Evolutionary conservation across 2,797 vertebrate genomes (phyloP).

Genomic region (Nasua narica): DNA sequence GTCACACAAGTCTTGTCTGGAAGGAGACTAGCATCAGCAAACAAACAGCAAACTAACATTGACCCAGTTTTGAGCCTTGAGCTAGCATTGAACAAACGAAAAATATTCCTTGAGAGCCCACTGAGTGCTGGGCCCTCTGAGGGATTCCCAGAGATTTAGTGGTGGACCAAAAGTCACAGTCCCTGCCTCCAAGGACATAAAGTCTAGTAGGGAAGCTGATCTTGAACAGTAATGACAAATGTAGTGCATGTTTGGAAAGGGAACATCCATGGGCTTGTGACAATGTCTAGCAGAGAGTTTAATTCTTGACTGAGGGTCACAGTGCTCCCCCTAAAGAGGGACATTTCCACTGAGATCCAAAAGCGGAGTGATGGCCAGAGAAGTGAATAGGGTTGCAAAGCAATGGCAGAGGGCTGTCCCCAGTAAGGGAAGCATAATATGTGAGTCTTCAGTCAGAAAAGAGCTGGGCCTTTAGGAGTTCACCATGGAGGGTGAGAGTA

Average conservation of each 20-base stretch:
- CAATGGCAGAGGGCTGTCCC: not conserved
- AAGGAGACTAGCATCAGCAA: not conserved
- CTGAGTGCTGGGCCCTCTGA: rapidly evolving
- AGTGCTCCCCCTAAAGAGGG: not conserved
- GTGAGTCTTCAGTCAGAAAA: not conserved
- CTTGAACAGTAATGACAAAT: not conserved
- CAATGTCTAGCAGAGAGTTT: not conserved
- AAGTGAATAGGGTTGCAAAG: not conserved
- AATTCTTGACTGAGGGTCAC: not conserved
- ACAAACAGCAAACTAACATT: not conserved
- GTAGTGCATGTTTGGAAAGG: not conserved
- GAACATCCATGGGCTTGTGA: rapidly evolving
- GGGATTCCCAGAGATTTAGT: too few relatives aligned
- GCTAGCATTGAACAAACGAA: not conserved
- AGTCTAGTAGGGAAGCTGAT: not conserved
- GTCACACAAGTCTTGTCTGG: not conserved
- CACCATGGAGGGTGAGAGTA: not conserved
- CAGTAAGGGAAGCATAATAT: not conserved
- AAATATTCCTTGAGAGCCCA: not conserved
- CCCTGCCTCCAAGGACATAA: not conserved
- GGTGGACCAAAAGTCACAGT: not conserved
- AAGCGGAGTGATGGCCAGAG: not conserved
- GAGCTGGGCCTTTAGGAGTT: not conserved
- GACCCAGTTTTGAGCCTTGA: not conserved
- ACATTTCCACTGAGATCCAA: not conserved